A percentile compares a stretch with the other conserved stretches of the same genome.
phyloP scores from a whole-genome alignment of 1,140 invertebrate species.

The Neotoxoptera formosana region DNA sequence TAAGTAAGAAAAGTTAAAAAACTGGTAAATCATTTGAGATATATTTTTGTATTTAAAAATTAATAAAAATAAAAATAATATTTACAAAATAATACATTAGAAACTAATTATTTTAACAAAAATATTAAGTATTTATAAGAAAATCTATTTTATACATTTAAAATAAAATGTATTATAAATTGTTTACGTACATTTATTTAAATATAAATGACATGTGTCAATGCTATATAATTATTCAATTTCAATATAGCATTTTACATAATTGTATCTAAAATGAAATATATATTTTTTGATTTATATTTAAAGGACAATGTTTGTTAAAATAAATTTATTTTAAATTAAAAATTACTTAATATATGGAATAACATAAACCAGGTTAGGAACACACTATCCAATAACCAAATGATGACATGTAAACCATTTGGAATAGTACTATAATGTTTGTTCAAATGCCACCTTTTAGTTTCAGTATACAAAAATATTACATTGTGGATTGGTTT shows the following conservation, averaged over 20 bases:
- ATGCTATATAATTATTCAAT: background rate
- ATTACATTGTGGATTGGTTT: slow-evolving; percentile 48
- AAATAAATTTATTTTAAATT: slow-evolving; percentile 21
- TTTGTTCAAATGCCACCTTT: slow-evolving; percentile 44
- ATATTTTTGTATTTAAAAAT: background rate
- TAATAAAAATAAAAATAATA: background rate
- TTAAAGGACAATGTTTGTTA: slow-evolving; percentile 25
- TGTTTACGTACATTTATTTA: background rate
- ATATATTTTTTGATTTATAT: background rate
- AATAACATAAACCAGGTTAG: slow-evolving; percentile 14
- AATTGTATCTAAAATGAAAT: background rate
- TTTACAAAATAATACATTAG: background rate
- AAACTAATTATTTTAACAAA: background rate
- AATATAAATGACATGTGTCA: background rate
- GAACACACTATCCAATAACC: slow-evolving; percentile 24
- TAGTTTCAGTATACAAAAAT: slow-evolving; percentile 3
- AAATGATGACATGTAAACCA: slow-evolving; percentile 42
- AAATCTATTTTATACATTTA: background rate
- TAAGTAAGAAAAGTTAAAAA: background rate
- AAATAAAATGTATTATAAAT: background rate
- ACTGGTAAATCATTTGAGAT: background rate
- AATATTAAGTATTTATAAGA: slow-evolving; percentile 14
- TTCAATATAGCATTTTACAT: background rate
- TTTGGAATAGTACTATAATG: slow-evolving; percentile 20
- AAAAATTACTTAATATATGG: background rate